These are phyloP conservation scores for Samia ricini DNA, from an alignment of 1,140 invertebrate species.

Conservation along the genomic window DNA sequence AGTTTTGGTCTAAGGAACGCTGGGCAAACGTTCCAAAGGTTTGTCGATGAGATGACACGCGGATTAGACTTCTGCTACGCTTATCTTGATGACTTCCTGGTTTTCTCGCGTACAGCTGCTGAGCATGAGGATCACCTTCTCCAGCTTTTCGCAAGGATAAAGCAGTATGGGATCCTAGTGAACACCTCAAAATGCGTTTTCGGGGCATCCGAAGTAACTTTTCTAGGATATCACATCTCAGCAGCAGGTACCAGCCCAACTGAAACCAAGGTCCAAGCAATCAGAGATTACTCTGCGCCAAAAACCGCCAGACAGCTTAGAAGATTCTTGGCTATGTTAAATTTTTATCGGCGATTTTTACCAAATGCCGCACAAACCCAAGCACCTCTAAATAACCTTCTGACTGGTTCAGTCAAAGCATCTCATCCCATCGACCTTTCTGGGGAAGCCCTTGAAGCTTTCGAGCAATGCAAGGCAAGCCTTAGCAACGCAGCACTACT, in stretches of 20 bases:
- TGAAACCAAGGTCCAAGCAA: no score
- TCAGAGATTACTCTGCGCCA: no score
- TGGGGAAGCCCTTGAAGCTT: constrained; percentile 13
- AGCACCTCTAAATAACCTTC: constrained; percentile 17
- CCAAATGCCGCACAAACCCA: constrained; percentile 33
- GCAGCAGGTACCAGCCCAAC: constrained; percentile 32
- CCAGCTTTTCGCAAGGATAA: constrained; percentile 32
- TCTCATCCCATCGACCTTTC: constrained; percentile 12
- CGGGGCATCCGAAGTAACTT: constrained; percentile 32
- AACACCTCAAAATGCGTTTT: constrained; percentile 46
- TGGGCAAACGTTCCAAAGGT: constrained; percentile 21
- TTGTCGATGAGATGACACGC: constrained; percentile 37
- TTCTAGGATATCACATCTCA: constrained; percentile 41
- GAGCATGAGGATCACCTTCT: constrained; percentile 40
- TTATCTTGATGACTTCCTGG: constrained; percentile 78
- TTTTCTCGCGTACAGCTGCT: constrained; percentile 39
- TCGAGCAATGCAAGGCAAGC: constrained; percentile 13
- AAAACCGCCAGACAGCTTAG: no score
- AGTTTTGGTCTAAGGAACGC: constrained; percentile 41
- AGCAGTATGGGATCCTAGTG: constrained; percentile 36
- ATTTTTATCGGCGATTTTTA: constrained; percentile 53
- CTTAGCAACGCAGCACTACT: constrained; percentile 15
- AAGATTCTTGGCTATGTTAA: no score
- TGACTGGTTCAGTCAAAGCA: constrained; percentile 20
- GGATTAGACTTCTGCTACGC: constrained; percentile 43